These are phyloP conservation scores for Halcyon chelicuti DNA, from an alignment of 2,797 vertebrate species.

Conservation along the genomic window DNA sequence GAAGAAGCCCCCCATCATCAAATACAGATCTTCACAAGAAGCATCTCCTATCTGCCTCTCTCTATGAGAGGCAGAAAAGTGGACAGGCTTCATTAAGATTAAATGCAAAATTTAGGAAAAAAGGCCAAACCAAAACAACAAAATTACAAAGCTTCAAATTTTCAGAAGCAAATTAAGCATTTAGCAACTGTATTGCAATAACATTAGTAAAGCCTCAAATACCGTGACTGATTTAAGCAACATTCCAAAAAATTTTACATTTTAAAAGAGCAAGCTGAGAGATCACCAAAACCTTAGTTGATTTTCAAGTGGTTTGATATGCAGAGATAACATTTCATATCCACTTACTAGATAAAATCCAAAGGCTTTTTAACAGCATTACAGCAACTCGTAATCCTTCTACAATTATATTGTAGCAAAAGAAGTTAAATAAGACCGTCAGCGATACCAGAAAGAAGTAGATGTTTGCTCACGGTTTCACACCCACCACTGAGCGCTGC, in stretches of 20 bases:
- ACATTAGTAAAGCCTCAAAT: background rate
- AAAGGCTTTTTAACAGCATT: conserved; percentile 2
- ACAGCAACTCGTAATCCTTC: background rate
- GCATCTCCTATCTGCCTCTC: background rate
- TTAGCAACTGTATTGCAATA: background rate
- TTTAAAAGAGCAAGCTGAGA: background rate
- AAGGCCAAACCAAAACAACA: background rate
- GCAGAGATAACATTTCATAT: background rate
- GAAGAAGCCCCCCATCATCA: background rate
- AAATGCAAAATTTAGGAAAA: background rate
- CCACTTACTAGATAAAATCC: conserved; percentile 41
- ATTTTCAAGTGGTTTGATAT: background rate
- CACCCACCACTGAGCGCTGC: conserved; percentile 33
- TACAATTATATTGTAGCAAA: background rate
- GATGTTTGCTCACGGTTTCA: conserved; percentile 35
- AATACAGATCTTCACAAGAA: background rate
- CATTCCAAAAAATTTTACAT: background rate
- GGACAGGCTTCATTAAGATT: background rate
- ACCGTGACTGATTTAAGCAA: background rate
- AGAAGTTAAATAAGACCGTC: conserved; percentile 15
- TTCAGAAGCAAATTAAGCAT: background rate
- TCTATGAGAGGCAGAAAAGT: background rate
- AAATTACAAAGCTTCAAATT: background rate
- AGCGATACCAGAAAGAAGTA: background rate
- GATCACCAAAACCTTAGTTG: background rate